Evolutionary conservation across 2,113 vertebrate species (phyloP), one percentile per base, ranked within the genome.

Genomic region (Conger conger): DNA sequence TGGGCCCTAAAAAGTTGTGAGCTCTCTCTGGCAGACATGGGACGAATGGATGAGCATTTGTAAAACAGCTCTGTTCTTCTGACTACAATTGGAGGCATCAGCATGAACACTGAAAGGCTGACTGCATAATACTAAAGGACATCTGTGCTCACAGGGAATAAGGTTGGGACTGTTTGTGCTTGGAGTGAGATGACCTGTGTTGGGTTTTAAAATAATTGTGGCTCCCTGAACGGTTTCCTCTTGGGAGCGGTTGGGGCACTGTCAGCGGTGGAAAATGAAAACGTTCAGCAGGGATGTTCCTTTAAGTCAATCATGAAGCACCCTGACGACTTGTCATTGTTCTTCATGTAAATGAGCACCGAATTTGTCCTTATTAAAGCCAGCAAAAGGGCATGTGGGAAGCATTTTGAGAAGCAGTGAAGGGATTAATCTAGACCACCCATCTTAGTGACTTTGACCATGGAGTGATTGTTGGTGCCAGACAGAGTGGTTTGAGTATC

Each of bases 111-210:
- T 68, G 16, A 38, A 68, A 38, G 54, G 54, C 16, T 68, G 53
- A 38, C 20, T 36, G n/a, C 81, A 9, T 27, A 73, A 82, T 17
- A 63, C n/a, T 40, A 35, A 68, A 63, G 20, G 57, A 82, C 81
- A 63, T 60, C 57, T 38, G 11, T 6, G 33, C 37, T 82, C 57
- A 82, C n/a, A 82, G 60, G 20, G 57, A 60, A 73, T 40, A 82
- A 63, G 54, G 36, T 73, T 73, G 57, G 23, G 37, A 73, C n/a
- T 23, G 7, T 50, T 20, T 82, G 54, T n/a, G 45, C 30, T n/a
- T 18, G 54, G 13, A 82, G 37, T 5, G 36, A 37, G 36, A 6
- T 23, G 81, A 54, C n/a, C 40, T 81, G 79, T 37, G 38, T n/a
- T 81, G 42, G 79, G 18, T 60, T 60, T 18, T 60, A 13, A 68